A percentile compares a stretch with the other conserved stretches of the same genome.
Conservation (phyloP, 2,888 invertebrate genomes). For the Cosmia pyralina region DNA sequence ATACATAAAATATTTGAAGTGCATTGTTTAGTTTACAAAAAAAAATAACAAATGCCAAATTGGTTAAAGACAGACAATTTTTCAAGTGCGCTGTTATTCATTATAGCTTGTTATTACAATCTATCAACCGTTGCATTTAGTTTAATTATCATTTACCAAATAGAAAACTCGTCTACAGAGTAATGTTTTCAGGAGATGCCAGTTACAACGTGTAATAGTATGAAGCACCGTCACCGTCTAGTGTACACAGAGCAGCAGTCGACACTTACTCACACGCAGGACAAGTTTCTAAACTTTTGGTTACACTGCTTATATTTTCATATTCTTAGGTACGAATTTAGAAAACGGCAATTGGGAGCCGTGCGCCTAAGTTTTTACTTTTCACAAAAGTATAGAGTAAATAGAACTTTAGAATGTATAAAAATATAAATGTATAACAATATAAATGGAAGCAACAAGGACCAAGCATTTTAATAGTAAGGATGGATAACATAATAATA, state of each 20-base stretch:
- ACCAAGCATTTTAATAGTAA: not conserved
- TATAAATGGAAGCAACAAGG: not conserved
- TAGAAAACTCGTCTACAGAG: not conserved
- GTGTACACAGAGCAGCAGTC: not conserved
- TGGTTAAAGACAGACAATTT: not conserved
- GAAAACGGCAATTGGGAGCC: constrained; percentile 6
- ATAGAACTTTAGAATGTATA: not conserved
- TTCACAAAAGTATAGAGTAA: not conserved
- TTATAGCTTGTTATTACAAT: not conserved
- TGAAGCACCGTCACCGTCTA: not conserved
- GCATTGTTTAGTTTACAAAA: not conserved
- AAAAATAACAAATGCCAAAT: too few species aligned
- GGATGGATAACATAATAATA: not conserved
- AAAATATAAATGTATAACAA: too few species aligned
- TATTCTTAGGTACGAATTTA: not conserved
- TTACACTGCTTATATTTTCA: constrained; percentile 14
- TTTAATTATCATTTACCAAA: constrained; percentile 5
- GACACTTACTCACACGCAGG: constrained; percentile 16
- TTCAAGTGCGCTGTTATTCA: not conserved
- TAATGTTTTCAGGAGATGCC: not conserved
- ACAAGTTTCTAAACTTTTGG: constrained; percentile 12
- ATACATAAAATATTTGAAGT: not conserved
- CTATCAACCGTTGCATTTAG: too few species aligned
- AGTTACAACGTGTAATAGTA: not conserved
- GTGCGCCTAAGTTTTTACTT: constrained; percentile 4